Evolutionary conservation across 2,113 vertebrate species (phyloP).

Genomic region (Pollachius pollachius): DNA sequence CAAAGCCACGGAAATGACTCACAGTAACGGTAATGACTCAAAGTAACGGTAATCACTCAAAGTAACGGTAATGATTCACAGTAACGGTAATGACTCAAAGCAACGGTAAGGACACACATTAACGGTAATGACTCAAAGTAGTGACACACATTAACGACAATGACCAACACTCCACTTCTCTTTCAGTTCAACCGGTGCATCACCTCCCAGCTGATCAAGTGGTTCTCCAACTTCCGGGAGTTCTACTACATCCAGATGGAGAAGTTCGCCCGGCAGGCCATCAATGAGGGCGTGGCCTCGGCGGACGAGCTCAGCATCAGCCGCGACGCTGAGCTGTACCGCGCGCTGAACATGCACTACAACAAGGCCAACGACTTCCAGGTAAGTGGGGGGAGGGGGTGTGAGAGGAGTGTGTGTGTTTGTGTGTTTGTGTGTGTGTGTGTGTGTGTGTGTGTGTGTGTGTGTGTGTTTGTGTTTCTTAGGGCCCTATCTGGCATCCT

Average conservation of each 20-base stretch:
- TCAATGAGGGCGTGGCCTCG: conserved; percentile 93
- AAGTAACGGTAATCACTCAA: no score
- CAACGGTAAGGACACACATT: no score
- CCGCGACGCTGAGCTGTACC: conserved; percentile 94
- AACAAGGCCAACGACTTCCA: conserved; percentile 99
- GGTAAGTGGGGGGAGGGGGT: conserved; percentile 64
- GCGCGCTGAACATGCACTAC: conserved; percentile 99
- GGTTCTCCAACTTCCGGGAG: conserved; percentile 99
- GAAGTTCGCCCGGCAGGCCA: conserved; percentile 97
- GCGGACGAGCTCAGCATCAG: conserved; percentile 90
- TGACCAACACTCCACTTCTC: background rate
- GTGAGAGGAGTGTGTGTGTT: background rate
- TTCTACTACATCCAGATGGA: conserved; percentile 99
- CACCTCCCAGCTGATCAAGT: conserved; percentile 99
- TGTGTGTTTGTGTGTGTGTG: conserved; percentile 3
- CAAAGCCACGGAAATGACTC: no score
- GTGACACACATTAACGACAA: no score
- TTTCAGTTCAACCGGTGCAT: conserved; percentile 98
- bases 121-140: no score
- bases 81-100: no score
- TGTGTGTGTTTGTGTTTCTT: no score
- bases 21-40: no score
- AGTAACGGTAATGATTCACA: no score
- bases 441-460: background rate
- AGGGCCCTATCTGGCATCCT: no score